Evolutionary conservation across 2,888 invertebrate species (phyloP), one percentile per base, ranked within the genome.

Genomic region (Cantharis rufa): DNA sequence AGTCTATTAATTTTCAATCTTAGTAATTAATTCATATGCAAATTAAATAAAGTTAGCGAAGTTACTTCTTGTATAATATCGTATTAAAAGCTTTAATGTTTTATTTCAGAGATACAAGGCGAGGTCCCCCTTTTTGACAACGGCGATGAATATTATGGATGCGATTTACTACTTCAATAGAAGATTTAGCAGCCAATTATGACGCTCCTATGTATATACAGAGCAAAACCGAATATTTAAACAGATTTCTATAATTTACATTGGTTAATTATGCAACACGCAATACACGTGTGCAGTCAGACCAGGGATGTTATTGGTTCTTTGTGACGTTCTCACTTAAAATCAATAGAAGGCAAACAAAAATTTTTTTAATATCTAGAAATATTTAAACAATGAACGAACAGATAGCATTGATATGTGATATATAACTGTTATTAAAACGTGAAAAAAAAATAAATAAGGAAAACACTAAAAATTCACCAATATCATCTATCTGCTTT

Each of bases 1-100:
- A 73, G 68, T 11, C 62, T 32, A 69, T 73, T 73, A 73, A 73
- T 61, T 69, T 73, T 69, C 68, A 73, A 69, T 69, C 69, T 69
- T 15, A 32, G 15, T 73, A 69, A 73, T 73, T 73, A 73, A 69
- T 62, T 73, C 61, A 69, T 62, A 73, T 73, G 73, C 69, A 73
- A 73, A 73, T 73, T 61, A 63, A 16, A 15, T 18, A 4, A 15
- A 28, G 16, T 61, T 15, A 13, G 21, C 28, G 13, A n/a, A 62
- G 69, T 69, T 73, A 62, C 48, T 73, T 27, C 24, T 62, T 24
- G 62, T 63, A 73, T 28, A 68, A 21, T 69, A 27, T 68, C 21
- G 27, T 3, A 28, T 28, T 28, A 28, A 48, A 69, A 28, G 18
- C 27, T 73, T 62, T 32, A 62, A 15, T 32, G 32, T 16, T 48